Percentiles rank a stretch among this genome's conserved stretches.
Conservation (phyloP, 2,797 vertebrate genomes). For the Vultur gryphus region DNA sequence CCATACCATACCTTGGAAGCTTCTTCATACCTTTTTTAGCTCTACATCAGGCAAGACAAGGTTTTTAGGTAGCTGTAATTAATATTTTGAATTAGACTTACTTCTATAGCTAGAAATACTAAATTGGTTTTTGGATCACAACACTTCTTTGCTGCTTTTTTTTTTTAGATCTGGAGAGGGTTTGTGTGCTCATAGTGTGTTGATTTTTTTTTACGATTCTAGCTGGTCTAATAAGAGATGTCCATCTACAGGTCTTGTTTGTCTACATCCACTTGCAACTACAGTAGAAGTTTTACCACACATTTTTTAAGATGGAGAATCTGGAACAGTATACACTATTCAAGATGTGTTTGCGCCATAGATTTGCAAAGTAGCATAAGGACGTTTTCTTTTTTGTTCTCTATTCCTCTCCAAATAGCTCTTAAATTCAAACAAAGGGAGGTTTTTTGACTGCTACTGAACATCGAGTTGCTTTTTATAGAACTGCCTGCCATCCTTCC, state of each 20-base stretch:
- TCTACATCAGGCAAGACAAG: background rate
- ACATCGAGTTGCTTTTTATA: background rate
- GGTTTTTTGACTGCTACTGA: background rate
- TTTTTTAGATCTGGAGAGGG: background rate
- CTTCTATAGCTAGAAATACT: background rate
- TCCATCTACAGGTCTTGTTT: background rate
- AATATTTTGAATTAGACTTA: background rate
- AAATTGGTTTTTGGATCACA: background rate
- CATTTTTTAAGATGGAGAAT: background rate
- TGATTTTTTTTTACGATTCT: background rate
- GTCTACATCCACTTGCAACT: background rate
- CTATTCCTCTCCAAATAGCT: background rate
- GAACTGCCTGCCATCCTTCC: background rate
- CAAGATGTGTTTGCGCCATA: background rate
- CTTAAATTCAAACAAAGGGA: background rate
- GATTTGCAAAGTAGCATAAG: background rate
- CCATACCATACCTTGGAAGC: background rate
- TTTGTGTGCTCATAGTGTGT: background rate
- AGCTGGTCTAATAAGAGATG: background rate
- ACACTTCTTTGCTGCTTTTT: background rate
- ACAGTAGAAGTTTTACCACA: background rate
- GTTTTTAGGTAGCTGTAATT: background rate
- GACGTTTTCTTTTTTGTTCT: background rate
- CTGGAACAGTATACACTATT: background rate
- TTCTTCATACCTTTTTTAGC: background rate